A percentile compares a stretch with the other conserved stretches of the same genome.
These are phyloP conservation scores for Microtus ochrogaster DNA, from an alignment of 2,113 vertebrate species.

Conservation along the genomic window DNA sequence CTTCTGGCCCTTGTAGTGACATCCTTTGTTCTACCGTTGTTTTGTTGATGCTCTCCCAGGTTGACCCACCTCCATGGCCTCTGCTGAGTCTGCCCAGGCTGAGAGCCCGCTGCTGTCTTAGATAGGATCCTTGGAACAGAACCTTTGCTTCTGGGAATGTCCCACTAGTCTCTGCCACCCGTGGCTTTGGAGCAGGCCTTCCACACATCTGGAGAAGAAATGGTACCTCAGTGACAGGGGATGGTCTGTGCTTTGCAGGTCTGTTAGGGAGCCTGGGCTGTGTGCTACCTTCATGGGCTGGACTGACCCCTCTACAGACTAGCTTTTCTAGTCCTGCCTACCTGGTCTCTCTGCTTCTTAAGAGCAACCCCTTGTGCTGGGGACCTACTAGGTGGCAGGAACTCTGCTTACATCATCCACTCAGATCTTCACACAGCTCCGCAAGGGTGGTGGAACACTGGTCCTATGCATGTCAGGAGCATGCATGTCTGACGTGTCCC, in stretches of 20 bases:
- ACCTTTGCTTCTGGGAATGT: neutral
- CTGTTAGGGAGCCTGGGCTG: accelerated
- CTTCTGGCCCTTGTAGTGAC: neutral
- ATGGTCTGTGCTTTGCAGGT: neutral
- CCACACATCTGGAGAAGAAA: no score
- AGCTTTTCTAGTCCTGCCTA: neutral
- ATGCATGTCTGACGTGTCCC: neutral
- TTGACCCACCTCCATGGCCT: accelerated
- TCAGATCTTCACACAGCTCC: neutral
- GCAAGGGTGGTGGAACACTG: neutral
- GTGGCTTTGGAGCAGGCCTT: neutral
- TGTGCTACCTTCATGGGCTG: neutral
- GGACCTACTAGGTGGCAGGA: neutral
- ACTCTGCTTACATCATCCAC: accelerated
- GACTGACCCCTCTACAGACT: neutral
- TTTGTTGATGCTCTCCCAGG: neutral
- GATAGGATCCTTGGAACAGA: neutral
- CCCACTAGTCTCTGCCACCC: no score
- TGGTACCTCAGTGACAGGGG: neutral
- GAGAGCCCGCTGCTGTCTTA: neutral
- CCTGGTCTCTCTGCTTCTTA: neutral
- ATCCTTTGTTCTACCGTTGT: neutral
- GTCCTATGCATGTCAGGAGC: neutral
- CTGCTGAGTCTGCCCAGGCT: neutral
- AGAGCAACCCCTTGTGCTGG: neutral